Conservation (phyloP, 2,888 invertebrate genomes). For the Penaeus monodon region DNA sequence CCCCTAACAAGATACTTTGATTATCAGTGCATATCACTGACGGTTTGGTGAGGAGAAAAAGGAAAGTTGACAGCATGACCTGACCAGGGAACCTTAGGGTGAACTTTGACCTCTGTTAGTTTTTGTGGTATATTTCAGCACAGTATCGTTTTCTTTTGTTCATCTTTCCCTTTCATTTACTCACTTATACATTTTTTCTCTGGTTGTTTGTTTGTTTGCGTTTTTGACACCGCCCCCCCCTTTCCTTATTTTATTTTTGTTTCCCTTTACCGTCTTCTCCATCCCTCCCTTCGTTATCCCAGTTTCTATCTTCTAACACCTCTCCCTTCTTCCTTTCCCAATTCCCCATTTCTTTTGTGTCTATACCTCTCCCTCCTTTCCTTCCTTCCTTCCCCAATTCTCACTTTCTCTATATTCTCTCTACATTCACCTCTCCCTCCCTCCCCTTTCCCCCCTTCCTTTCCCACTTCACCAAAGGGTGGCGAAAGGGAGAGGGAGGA, state of each 20-base stretch:
- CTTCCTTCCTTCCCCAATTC: too few relatives aligned
- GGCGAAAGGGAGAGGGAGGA: too few relatives aligned
- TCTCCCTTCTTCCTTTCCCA: not conserved
- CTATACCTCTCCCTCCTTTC: not conserved
- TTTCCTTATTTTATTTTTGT: not conserved
- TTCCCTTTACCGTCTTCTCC: conserved; percentile 25
- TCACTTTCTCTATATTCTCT: too few relatives aligned
- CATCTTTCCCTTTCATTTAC: not conserved
- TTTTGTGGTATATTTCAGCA: too few relatives aligned
- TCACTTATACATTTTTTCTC: not conserved
- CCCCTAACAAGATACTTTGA: too few relatives aligned
- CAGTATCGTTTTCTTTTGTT: too few relatives aligned
- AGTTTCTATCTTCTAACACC: not conserved
- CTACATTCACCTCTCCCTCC: too few relatives aligned
- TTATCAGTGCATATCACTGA: too few relatives aligned
- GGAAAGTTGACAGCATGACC: too few relatives aligned
- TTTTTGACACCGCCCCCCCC: not conserved
- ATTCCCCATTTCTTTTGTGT: not conserved
- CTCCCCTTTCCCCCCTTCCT: not conserved
- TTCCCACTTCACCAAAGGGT: not conserved
- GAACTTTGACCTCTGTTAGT: too few relatives aligned
- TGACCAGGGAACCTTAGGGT: too few relatives aligned
- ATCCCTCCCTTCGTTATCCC: not conserved
- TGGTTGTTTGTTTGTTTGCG: not conserved
- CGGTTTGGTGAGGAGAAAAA: too few relatives aligned